A percentile compares a stretch with the other conserved stretches of the same genome.
phyloP scores from a whole-genome alignment of 2,113 vertebrate species.

The Pelvicachromis taeniatus region DNA sequence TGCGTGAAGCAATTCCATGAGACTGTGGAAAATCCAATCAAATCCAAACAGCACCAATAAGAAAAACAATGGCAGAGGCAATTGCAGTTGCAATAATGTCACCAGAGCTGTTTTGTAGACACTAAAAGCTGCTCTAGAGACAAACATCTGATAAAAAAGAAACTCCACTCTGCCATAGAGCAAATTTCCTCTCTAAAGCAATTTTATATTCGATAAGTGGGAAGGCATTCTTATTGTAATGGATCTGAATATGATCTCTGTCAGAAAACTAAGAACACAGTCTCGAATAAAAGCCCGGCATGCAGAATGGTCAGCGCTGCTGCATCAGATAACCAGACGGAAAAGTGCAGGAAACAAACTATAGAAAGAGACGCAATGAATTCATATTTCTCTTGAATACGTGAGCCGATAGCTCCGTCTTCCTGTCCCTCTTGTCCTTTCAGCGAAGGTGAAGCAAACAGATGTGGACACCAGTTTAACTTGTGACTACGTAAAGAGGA shows the following conservation, averaged over 20 bases:
- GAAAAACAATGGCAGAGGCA: conserved; percentile 61
- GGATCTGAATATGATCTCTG: conserved; percentile 75
- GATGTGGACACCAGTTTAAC: not conserved
- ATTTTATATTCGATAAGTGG: conserved; percentile 77
- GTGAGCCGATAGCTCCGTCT: not conserved
- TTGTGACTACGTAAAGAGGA: not conserved
- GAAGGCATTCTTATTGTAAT: conserved; percentile 73
- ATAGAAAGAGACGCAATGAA: conserved; percentile 34
- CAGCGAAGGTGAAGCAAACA: not conserved
- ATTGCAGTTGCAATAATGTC: conserved; percentile 66
- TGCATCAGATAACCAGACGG: conserved; percentile 62
- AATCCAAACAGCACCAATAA: conserved; percentile 68
- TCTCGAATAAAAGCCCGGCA: conserved; percentile 43
- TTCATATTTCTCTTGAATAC: conserved; percentile 27
- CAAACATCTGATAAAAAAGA: conserved; percentile 74
- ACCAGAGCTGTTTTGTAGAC: conserved; percentile 59
- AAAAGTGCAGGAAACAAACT: conserved; percentile 45
- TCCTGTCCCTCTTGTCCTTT: not conserved
- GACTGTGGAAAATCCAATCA: conserved; percentile 64
- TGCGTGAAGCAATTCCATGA: conserved; percentile 55
- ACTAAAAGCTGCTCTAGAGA: conserved; percentile 71
- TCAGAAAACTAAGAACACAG: conserved; percentile 72
- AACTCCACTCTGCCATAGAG: conserved; percentile 64
- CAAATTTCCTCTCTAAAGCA: conserved; percentile 76
- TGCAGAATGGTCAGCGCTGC: conserved; percentile 40